phyloP scores from a whole-genome alignment of 2,113 vertebrate genomes.

The Salvelinus alpinus region DNA sequence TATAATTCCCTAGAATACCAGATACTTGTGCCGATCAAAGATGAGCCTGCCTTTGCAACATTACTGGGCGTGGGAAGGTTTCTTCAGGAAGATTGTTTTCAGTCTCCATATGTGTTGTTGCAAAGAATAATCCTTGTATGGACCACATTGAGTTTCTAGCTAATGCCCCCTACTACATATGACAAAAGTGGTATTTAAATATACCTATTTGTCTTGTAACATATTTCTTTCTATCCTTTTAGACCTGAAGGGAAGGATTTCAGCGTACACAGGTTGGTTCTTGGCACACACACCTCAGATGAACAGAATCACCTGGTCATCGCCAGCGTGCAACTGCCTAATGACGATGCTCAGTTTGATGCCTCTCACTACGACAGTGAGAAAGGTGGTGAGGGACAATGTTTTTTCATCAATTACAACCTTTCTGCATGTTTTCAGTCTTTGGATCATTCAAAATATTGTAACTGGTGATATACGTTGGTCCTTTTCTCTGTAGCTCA shows the following conservation, averaged over 20 bases:
- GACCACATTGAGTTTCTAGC: too few relatives aligned
- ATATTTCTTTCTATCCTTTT: slow-evolving; percentile 29
- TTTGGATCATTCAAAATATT: neutral
- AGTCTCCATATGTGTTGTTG: neutral
- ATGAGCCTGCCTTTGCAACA: neutral
- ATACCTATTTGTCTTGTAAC: neutral
- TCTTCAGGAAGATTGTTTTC: neutral
- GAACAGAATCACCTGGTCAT: slow-evolving; percentile 97
- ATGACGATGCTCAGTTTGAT: slow-evolving; percentile 97
- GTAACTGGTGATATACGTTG: neutral
- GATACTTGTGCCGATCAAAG: neutral
- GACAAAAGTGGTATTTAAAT: neutral
- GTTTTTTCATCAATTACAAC: neutral
- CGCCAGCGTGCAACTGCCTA: slow-evolving; percentile 95
- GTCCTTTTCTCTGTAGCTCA: neutral
- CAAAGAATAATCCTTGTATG: too few relatives aligned
- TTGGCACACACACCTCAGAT: slow-evolving; percentile 96
- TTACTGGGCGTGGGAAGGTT: neutral
- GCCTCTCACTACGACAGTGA: slow-evolving; percentile 97
- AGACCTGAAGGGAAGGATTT: slow-evolving; percentile 98
- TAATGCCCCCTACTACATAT: too few relatives aligned
- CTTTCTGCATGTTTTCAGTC: neutral
- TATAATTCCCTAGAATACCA: too few relatives aligned
- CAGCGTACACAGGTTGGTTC: slow-evolving; percentile 92
- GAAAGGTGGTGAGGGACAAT: slow-evolving; percentile 85